Conservation (phyloP, 2,113 vertebrate genomes). For the Oplegnathus fasciatus region DNA sequence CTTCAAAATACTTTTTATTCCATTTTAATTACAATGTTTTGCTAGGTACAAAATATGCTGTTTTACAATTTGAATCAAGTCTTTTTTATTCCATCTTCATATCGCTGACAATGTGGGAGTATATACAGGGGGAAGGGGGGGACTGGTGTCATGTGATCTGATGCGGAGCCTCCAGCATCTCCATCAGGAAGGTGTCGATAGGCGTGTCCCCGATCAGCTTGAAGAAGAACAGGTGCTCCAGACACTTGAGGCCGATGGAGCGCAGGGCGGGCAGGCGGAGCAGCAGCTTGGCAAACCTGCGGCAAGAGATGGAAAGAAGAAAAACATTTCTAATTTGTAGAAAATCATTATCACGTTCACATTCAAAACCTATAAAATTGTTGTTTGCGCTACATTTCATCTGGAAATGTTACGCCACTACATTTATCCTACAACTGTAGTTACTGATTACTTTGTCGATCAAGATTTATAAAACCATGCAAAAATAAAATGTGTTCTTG, state of each 20-base stretch:
- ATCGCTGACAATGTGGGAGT: conserved; percentile 72
- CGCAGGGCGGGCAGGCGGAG: conserved; percentile 93
- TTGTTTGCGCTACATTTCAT: too few relatives aligned
- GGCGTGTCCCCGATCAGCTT: conserved; percentile 98
- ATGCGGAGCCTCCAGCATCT: conserved; percentile 96
- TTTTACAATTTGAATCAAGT: conserved; percentile 80
- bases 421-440: too few relatives aligned
- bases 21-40: conserved; percentile 70
- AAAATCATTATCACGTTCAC: background rate
- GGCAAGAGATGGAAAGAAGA: background rate
- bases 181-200: conserved; percentile 98
- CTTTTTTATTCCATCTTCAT: conserved; percentile 72
- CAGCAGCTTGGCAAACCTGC: conserved; percentile 95
- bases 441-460: background rate
- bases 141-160: conserved; percentile 92
- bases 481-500: background rate
- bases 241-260: conserved; percentile 95
- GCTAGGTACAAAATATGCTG: conserved; percentile 82
- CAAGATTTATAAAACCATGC: too few relatives aligned
- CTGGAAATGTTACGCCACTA: too few relatives aligned
- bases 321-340: background rate
- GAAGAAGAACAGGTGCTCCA: conserved; percentile 98
- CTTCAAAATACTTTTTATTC: conserved; percentile 58
- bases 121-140: conserved; percentile 78
- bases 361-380: background rate